These are phyloP conservation scores for Darevskia nairensis DNA, from an alignment of 2,797 vertebrate genomes.

Conservation along the genomic window DNA sequence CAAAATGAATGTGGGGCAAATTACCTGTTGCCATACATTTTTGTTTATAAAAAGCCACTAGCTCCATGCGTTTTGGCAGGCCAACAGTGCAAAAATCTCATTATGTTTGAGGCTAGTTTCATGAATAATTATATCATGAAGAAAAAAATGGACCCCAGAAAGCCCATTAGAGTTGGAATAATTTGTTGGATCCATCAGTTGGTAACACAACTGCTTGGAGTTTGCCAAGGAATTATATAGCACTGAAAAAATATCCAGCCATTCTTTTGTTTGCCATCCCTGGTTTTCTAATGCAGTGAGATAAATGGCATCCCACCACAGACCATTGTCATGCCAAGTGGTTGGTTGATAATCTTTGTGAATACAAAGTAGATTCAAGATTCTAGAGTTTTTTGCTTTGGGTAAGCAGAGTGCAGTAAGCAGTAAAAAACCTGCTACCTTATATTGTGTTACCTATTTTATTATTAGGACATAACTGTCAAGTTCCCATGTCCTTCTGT, in stretches of 20 bases:
- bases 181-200: conserved; percentile 60
- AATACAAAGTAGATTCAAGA: conserved; percentile 68
- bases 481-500: neutral
- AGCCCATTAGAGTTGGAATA: conserved; percentile 51
- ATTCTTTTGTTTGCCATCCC: conserved; percentile 72
- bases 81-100: conserved; percentile 35
- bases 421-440: conserved; percentile 43
- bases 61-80: conserved; percentile 8
- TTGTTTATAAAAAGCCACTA: conserved; percentile 35
- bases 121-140: neutral
- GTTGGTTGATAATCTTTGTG: conserved; percentile 67
- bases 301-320: conserved; percentile 77
- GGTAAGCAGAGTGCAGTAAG: conserved; percentile 48
- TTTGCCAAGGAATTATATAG: conserved; percentile 77
- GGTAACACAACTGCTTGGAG: conserved; percentile 63
- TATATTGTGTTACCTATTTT: conserved; percentile 32
- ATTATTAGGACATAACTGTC: neutral
- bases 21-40: conserved; percentile 29
- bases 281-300: conserved; percentile 62
- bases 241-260: conserved; percentile 72
- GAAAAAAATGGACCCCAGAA: conserved; percentile 44
- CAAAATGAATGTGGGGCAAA: conserved; percentile 39
- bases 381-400: conserved; percentile 53
- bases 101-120: neutral
- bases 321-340: conserved; percentile 72